Conservation (phyloP, 2,888 invertebrate genomes). For the Rhagium mordax region DNA sequence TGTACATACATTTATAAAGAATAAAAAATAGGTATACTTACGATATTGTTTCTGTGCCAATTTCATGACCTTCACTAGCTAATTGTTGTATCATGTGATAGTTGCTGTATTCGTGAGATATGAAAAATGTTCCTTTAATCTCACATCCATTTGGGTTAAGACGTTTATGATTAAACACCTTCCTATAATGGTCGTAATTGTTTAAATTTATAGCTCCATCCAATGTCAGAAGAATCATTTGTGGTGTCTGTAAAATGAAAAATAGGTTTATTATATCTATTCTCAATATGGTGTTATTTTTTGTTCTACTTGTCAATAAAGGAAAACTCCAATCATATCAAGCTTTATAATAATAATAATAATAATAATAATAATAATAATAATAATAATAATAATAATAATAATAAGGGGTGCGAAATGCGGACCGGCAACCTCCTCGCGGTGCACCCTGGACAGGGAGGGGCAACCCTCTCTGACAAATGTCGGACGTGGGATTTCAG, state of each 20-base stretch:
- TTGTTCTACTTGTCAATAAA: no score
- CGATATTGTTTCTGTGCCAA: conserved; percentile 81
- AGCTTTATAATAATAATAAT: no score
- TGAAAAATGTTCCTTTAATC: conserved; percentile 93
- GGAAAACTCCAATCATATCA: no score
- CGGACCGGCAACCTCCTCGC: no score
- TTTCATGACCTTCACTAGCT: conserved; percentile 91
- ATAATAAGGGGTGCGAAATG: no score
- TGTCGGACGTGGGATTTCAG: no score
- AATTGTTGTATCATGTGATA: conserved; percentile 93
- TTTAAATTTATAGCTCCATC: conserved; percentile 95
- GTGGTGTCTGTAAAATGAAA: conserved; percentile 81
- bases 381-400: no score
- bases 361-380: no score
- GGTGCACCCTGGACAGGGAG: no score
- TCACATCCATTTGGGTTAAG: conserved; percentile 92
- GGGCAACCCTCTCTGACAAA: no score
- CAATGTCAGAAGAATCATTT: conserved; percentile 93
- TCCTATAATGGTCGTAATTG: conserved; percentile 90
- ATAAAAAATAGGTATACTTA: conserved; percentile 72
- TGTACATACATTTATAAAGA: no score
- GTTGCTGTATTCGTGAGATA: conserved; percentile 93
- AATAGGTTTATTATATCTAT: not conserved
- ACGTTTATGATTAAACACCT: conserved; percentile 85
- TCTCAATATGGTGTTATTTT: no score